Evolutionary conservation across 2,113 vertebrate genomes (phyloP).

Genomic region (Lagopus leucura): DNA sequence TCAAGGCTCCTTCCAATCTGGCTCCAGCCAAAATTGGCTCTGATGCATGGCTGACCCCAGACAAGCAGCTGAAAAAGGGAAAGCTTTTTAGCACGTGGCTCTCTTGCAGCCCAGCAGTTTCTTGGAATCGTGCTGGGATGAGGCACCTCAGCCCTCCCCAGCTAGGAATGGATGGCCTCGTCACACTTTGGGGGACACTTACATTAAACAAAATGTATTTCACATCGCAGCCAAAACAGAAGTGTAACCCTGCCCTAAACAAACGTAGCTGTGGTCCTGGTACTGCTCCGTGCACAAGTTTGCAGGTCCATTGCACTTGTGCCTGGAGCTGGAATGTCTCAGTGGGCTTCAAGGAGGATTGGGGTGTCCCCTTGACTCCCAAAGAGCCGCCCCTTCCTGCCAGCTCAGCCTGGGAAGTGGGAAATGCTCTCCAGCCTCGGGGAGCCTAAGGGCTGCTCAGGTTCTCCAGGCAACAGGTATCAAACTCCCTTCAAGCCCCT

Average conservation of each 20-base stretch:
- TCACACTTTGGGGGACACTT: neutral
- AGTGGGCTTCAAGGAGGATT: neutral
- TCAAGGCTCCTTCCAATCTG: neutral
- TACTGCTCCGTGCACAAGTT: neutral
- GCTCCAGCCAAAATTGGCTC: conserved; percentile 4
- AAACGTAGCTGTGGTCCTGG: neutral
- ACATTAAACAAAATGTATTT: neutral
- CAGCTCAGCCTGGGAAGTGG: neutral
- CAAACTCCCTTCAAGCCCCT: neutral
- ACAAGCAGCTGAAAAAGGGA: conserved; percentile 5
- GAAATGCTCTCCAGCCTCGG: neutral
- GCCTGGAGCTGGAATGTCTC: conserved; percentile 34
- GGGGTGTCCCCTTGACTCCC: neutral
- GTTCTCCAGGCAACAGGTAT: neutral
- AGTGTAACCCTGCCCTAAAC: neutral
- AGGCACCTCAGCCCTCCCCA: neutral
- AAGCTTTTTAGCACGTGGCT: neutral
- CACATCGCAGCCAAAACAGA: neutral
- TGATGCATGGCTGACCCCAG: neutral
- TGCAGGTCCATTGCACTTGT: neutral
- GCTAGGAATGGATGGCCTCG: rapidly evolving
- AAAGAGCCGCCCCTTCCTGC: neutral
- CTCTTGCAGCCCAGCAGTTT: neutral
- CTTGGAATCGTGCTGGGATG: conserved; percentile 9
- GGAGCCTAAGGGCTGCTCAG: too few relatives aligned